Conservation (phyloP, 2,888 invertebrate genomes). For the Drosophila borealis region DNA sequence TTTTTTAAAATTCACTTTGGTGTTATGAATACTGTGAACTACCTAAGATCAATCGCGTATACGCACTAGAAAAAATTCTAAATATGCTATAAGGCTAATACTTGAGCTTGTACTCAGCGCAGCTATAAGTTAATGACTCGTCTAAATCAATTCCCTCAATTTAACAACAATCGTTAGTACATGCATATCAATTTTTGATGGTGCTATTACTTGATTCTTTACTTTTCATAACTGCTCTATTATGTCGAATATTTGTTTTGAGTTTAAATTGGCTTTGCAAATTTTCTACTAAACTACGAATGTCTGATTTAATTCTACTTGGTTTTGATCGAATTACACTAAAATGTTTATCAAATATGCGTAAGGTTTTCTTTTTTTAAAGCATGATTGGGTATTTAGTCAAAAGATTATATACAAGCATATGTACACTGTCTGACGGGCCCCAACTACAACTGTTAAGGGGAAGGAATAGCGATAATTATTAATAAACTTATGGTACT, state of each 20-base stretch:
- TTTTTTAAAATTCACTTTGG: constrained; percentile 67
- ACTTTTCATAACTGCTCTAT: not conserved
- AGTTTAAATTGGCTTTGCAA: not conserved
- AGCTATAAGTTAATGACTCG: constrained; percentile 6
- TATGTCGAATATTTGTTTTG: not conserved
- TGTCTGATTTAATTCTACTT: constrained; percentile 28
- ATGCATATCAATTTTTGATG: constrained; percentile 17
- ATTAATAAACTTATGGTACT: constrained; percentile 31
- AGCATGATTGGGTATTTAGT: constrained; percentile 10
- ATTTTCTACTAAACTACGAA: constrained; percentile 16
- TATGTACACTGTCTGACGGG: constrained; percentile 56
- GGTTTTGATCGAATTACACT: constrained; percentile 34
- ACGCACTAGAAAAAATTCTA: constrained; percentile 35
- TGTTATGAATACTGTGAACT: constrained; percentile 58
- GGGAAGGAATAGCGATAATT: constrained; percentile 37
- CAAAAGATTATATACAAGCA: constrained; percentile 43
- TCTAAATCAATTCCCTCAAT: constrained; percentile 36
- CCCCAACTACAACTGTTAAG: constrained; percentile 32
- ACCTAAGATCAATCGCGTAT: constrained; percentile 21
- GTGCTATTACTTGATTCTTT: constrained; percentile 10
- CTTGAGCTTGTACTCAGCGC: constrained; percentile 34
- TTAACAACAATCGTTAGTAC: constrained; percentile 9
- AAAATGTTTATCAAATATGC: constrained; percentile 40
- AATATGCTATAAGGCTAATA: constrained; percentile 30
- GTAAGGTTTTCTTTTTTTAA: constrained; percentile 7